Evolutionary conservation across 2,113 vertebrate species (phyloP).

Genomic region (Sinosuthora webbiana): DNA sequence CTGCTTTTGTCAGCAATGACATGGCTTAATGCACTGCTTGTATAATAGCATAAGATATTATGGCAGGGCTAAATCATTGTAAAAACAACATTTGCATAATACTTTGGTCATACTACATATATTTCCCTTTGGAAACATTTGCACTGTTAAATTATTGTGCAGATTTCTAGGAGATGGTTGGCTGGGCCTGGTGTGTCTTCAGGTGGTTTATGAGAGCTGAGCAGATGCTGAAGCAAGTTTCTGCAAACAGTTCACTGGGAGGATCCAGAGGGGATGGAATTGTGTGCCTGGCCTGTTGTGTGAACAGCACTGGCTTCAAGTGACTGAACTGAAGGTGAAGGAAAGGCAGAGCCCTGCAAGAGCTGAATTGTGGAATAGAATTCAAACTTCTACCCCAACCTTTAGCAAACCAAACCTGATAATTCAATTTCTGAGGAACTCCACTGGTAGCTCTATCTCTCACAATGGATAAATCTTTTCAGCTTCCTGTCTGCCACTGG

Average conservation of each 20-base stretch:
- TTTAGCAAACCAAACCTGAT: neutral
- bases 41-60: conserved; percentile 53
- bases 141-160: conserved; percentile 56
- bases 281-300: neutral
- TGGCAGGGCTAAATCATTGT: conserved; percentile 58
- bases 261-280: neutral
- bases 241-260: neutral
- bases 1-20: conserved; percentile 60
- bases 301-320: neutral
- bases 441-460: neutral
- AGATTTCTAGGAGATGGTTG: conserved; percentile 32
- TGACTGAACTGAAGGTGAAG: neutral
- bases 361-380: neutral
- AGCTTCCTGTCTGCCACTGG: neutral
- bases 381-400: neutral
- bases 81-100: conserved; percentile 75
- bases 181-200: conserved; percentile 24
- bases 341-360: neutral
- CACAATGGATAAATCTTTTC: neutral
- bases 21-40: conserved; percentile 64
- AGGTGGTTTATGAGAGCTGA: conserved; percentile 26
- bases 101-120: conserved; percentile 41
- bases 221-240: conserved; percentile 53
- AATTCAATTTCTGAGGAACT: neutral
- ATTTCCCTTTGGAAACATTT: conserved; percentile 68